Conservation (phyloP, 2,113 vertebrate species). For the Arvicanthis niloticus region DNA sequence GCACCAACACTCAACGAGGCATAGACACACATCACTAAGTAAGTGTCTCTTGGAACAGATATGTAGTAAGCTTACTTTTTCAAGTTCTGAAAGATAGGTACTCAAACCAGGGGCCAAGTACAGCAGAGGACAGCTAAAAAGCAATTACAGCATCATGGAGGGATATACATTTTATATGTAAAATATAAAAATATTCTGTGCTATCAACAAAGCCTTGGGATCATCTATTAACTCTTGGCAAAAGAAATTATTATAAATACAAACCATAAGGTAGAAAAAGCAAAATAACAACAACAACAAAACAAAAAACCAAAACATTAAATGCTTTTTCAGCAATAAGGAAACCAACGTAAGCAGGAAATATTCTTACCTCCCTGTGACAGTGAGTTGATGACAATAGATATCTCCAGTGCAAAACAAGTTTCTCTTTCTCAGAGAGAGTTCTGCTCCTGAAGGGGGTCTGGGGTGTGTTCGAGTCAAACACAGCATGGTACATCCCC, state of each 20-base stretch:
- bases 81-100: conserved; percentile 84
- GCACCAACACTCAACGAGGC: conserved; percentile 84
- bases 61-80: conserved; percentile 84
- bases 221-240: conserved; percentile 81
- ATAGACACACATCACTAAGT: conserved; percentile 84
- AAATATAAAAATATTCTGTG: conserved; percentile 85
- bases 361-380: conserved; percentile 71
- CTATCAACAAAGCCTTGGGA: conserved; percentile 79
- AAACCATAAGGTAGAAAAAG: conserved; percentile 79
- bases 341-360: conserved; percentile 79
- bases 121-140: conserved; percentile 78
- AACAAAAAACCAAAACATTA: background rate
- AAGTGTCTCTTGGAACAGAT: conserved; percentile 89
- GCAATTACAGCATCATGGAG: conserved; percentile 83
- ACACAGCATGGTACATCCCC: conserved; percentile 80
- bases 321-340: conserved; percentile 78
- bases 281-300: conserved; percentile 32
- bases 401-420: conserved; percentile 77
- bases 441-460: conserved; percentile 81
- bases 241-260: conserved; percentile 87
- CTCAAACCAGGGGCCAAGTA: conserved; percentile 79
- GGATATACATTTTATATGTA: conserved; percentile 75
- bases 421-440: conserved; percentile 80
- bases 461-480: conserved; percentile 76
- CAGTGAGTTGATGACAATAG: conserved; percentile 81